Evolutionary conservation across 92 coral and sea anemone genomes (phyloP).

Genomic region (Anthopleura xanthogrammica): DNA sequence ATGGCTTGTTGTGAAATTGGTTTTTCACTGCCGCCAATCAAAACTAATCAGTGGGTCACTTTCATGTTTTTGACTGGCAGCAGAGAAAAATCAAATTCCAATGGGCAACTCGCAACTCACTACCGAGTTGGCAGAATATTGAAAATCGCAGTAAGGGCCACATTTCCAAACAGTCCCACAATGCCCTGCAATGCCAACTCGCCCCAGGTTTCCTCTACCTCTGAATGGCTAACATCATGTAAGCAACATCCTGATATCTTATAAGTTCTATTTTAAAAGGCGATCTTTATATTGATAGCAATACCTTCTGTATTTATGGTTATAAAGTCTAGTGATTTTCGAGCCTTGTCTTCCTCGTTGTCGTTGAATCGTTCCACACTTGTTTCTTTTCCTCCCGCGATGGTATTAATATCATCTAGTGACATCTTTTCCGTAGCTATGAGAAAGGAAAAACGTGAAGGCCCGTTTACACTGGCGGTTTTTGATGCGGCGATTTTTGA

Average conservation of each 20-base stretch:
- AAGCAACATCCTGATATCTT: neutral
- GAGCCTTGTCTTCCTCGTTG: neutral
- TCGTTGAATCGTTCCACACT: slow-evolving; percentile 5
- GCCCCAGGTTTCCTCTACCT: no score
- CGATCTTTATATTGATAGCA: neutral
- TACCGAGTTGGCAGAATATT: no score
- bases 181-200: no score
- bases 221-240: neutral
- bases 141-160: no score
- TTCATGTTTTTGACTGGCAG: no score
- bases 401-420: neutral
- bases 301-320: slow-evolving; percentile 27
- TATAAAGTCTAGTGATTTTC: slow-evolving; percentile 17
- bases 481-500: no score
- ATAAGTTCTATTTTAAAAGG: neutral
- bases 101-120: neutral
- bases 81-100: neutral
- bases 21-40: no score
- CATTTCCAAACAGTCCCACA: no score
- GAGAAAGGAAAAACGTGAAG: neutral
- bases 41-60: no score
- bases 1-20: no score
- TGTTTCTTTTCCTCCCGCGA: neutral
- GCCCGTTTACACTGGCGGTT: no score
- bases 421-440: neutral